These are phyloP conservation scores for Acrossocheilus fasciatus DNA, from an alignment of 2,797 vertebrate genomes.

Conservation along the genomic window DNA sequence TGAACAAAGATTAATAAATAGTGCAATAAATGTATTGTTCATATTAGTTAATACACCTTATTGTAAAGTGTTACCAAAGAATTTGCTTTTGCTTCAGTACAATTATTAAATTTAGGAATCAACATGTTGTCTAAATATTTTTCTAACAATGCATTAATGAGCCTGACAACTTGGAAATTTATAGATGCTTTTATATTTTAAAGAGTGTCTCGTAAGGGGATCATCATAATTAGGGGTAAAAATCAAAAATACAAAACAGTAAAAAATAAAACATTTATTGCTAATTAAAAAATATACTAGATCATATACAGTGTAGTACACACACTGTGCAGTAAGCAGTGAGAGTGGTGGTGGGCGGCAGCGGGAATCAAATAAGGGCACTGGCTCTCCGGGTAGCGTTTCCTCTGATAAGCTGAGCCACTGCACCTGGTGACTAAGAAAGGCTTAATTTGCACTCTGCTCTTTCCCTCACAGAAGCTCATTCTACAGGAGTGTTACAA, in stretches of 20 bases:
- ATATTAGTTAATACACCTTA: no score
- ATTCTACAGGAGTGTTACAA: conserved; percentile 48
- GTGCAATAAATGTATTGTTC: no score
- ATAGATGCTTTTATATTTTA: background rate
- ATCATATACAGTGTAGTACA: background rate
- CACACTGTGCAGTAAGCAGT: background rate
- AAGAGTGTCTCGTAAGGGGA: background rate
- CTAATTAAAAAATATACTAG: background rate
- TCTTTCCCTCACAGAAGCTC: conserved; percentile 41
- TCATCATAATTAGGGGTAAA: background rate
- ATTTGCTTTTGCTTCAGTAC: no score
- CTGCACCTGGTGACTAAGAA: conserved; percentile 44
- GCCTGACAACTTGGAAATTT: background rate
- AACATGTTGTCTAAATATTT: no score
- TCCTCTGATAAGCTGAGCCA: conserved; percentile 41
- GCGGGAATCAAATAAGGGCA: conserved; percentile 40
- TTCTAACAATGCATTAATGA: no score
- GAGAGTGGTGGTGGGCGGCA: conserved; percentile 2
- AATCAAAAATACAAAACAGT: no score
- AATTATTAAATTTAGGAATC: no score
- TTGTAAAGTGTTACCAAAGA: no score
- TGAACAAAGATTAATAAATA: no score
- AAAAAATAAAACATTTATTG: background rate
- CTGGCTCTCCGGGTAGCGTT: conserved; percentile 10
- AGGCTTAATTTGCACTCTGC: conserved; percentile 47